These are phyloP conservation scores for Gnathonemus echidnorhynchus DNA, from an alignment of 2,113 vertebrate genomes.

Conservation along the genomic window DNA sequence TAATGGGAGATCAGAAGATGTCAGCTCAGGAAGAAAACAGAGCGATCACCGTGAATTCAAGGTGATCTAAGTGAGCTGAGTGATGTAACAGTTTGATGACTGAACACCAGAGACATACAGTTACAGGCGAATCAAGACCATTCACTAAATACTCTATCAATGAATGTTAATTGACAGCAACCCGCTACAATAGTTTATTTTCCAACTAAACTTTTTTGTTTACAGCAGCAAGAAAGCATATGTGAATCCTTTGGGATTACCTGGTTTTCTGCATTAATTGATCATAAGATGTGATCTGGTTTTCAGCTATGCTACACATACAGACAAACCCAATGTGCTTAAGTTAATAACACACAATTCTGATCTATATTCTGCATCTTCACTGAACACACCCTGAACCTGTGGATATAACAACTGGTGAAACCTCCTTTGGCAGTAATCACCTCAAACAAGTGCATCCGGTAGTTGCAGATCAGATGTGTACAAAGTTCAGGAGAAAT, in stretches of 20 bases:
- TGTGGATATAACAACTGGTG: neutral
- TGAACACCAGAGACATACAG: neutral
- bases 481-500: neutral
- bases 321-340: neutral
- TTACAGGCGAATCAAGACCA: neutral
- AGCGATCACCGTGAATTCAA: neutral
- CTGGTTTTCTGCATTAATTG: neutral
- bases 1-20: neutral
- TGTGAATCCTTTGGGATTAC: neutral
- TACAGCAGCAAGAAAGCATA: neutral
- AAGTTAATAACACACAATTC: neutral
- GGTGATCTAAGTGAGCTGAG: neutral
- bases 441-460: neutral
- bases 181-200: neutral
- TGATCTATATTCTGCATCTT: neutral
- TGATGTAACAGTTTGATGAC: neutral
- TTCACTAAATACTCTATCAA: neutral
- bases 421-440: neutral
- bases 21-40: neutral
- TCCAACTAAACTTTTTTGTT: neutral
- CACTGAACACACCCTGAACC: neutral
- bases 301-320: too few species aligned
- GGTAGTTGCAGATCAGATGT: neutral
- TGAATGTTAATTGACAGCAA: neutral
- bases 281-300: neutral